Evolutionary conservation across 1,140 invertebrate species (phyloP), one percentile per base, ranked within the genome.

Genomic region (Stegodyphus mimosarum): DNA sequence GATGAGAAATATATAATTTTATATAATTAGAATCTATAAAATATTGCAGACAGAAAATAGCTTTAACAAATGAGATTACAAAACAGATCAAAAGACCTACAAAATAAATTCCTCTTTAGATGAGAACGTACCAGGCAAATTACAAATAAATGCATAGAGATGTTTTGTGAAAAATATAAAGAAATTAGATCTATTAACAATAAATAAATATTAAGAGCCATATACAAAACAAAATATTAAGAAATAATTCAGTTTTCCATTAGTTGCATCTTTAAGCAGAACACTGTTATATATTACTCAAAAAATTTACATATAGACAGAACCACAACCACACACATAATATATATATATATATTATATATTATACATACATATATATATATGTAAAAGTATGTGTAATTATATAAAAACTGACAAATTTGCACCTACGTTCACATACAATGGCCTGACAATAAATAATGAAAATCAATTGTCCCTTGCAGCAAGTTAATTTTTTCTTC

Each of bases 1-100:
- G n/a, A 49, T 49, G 74, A 64, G 5, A 18, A 49, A 66, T 18
- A 77, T 49, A 33, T 33, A 33, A 33, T 33, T 33, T 33, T 33
- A 81, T 66, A 73, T 49, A 73, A 81, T 72, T 63, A 63, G 50
- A 50, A 52, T 52, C 49, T 50, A 63, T 81, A 72, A 81, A 81
- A 72, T 72, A 81, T 79, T 79, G 67, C 67, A 11, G 66, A 10
- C 48, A 79, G 53, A 71, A 73, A 80, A 67, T n/a, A 67, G n/a
- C 9, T 60, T 71, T 73, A 73, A 81, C 79, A 81, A 81, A 81
- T 81, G 79, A 81, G 79, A 81, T 81, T 81, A 81, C 70, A 81
- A 60, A 55, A 60, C 5, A 75, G 52, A 75, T 75, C 73, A 63
- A 33, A 52, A 17, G 48, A 71, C 15, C 17, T 48, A 15, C 49